Evolutionary conservation across 1,140 invertebrate species (phyloP).

Genomic region (Harpegnathos saltator): DNA sequence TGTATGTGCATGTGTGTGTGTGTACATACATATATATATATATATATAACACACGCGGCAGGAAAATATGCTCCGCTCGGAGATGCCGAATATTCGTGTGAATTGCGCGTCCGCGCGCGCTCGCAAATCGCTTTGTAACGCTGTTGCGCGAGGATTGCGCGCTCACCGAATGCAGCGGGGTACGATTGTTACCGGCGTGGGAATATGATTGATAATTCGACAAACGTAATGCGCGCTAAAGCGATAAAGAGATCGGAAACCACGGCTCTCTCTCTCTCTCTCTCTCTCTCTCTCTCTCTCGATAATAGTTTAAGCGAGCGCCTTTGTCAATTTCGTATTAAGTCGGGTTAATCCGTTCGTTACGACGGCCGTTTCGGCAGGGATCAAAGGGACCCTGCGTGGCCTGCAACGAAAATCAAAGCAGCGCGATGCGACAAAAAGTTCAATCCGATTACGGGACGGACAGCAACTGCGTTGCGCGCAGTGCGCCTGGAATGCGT

Average conservation of each 20-base stretch:
- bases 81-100: constrained; percentile 40
- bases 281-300: no score
- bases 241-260: constrained; percentile 55
- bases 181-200: background rate
- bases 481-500: constrained; percentile 31
- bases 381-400: constrained; percentile 38
- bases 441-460: constrained; percentile 40
- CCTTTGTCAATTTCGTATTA: constrained; percentile 60
- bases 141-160: constrained; percentile 19
- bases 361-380: constrained; percentile 33
- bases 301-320: constrained; percentile 45
- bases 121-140: constrained; percentile 54
- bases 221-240: constrained; percentile 52
- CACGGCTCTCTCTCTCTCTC: no score
- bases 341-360: constrained; percentile 56
- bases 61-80: constrained; percentile 47
- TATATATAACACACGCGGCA: constrained; percentile 19
- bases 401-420: constrained; percentile 49
- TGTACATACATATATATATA: no score
- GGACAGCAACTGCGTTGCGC: constrained; percentile 10
- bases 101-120: constrained; percentile 35
- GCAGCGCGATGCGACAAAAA: constrained; percentile 7
- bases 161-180: background rate
- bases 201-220: constrained; percentile 42
- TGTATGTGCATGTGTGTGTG: no score